Evolutionary conservation across 2,113 vertebrate species (phyloP).

Genomic region (Mormyrus lacerda): DNA sequence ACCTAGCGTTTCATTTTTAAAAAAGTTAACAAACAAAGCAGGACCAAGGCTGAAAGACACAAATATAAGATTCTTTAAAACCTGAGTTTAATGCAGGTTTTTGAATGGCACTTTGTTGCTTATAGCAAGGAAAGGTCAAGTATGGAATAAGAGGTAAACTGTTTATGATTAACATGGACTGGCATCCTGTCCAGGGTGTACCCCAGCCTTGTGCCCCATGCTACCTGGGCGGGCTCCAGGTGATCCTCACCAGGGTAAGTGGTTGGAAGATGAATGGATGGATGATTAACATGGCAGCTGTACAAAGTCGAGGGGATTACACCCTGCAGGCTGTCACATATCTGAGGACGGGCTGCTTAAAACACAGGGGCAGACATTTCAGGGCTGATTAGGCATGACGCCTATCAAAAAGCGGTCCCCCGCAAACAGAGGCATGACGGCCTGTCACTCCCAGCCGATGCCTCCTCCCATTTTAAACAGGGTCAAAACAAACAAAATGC

Average conservation of each 20-base stretch:
- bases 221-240: not conserved
- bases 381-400: not conserved
- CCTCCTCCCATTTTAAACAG: not conserved
- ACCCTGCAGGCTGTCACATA: not conserved
- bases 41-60: not conserved
- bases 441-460: not conserved
- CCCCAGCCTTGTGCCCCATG: not conserved
- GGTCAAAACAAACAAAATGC: not conserved
- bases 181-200: not conserved
- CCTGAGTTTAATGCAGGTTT: not conserved
- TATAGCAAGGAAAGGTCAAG: not conserved
- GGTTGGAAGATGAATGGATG: not conserved
- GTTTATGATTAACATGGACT: slow-evolving; percentile 10
- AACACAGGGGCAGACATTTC: not conserved
- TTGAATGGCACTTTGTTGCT: not conserved
- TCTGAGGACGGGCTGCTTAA: not conserved
- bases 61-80: not conserved
- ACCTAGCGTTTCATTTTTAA: not conserved
- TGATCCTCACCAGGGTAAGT: not conserved
- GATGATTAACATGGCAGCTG: slow-evolving; percentile 23
- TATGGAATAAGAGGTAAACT: slow-evolving; percentile 10
- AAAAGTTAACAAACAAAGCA: not conserved
- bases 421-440: not conserved
- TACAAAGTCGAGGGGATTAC: slow-evolving; percentile 18
- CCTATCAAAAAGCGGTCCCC: not conserved